Base-by-base conservation (phyloP, 1,140 invertebrate genomes). In the Ostrea edulis region DNA sequence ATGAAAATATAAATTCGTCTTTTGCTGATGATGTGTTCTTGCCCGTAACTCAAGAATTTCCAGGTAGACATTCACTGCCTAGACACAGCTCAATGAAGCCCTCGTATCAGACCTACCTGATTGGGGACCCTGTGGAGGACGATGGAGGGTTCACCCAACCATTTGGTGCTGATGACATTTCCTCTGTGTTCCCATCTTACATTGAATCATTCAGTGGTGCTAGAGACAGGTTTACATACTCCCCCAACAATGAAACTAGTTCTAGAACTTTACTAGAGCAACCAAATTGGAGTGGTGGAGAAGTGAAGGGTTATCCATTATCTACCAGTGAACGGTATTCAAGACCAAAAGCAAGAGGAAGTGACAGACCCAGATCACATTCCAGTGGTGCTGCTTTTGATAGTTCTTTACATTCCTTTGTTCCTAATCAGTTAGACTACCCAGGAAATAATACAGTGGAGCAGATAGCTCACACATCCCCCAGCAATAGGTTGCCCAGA, bases 111-210 rank as follows among this genome's bases (percentile, higher is more conserved):
- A 92, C 92, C 12, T 93, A 91, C 86, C 88, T 93, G 8, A 92
- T 90, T 58, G 91, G 89, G 51, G 91, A 90, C 82, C 89, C 90
- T 12, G 71, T 86, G 62, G 55, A 89, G n/a, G 71, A 87, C 44
- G 81, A 84, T 65, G 44, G 81, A 0, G 86, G 35, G 11, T 55
- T 77, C 25, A 82, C 44, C 65, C 87, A 86, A 53, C 90, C 90
- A 20, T 92, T 92, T 65, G 85, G 86, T 52, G 68, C 91, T 11
- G 89, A 90, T 81, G 93, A 94, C 88, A 92, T 94, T 87, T 94
- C 93, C 86, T 94, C 94, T 20, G 94, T 94, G 51, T 85, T 92
- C 71, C 93, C 92, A 44, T 92, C 92, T 44, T 92, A 91, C 54
- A 86, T 88, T 44, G 90, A 92, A 77, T 71, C 83, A 54, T 25